These are phyloP conservation scores for Catocala nupta DNA, from an alignment of 2,888 invertebrate genomes.

Conservation along the genomic window DNA sequence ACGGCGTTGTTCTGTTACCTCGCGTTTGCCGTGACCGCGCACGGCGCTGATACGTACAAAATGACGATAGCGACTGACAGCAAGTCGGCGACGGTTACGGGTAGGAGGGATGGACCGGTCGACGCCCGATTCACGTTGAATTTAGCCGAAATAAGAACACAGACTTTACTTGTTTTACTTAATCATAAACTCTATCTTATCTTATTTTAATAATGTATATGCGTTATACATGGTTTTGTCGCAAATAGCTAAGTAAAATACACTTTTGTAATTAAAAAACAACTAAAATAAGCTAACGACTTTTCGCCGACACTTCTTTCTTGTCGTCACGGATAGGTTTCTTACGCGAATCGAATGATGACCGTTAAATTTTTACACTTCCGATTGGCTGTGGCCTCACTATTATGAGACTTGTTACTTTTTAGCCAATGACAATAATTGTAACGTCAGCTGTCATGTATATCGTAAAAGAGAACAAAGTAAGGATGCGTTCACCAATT, in stretches of 20 bases:
- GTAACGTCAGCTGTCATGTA: conserved; percentile 35
- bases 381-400: conserved; percentile 26
- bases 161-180: conserved; percentile 53
- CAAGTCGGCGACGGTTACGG: conserved; percentile 72
- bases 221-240: conserved; percentile 43
- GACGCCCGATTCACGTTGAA: conserved; percentile 83
- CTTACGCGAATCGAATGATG: conserved; percentile 35
- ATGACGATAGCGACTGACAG: conserved; percentile 76
- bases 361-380: conserved; percentile 34
- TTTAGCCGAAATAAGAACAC: conserved; percentile 68
- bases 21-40: conserved; percentile 65
- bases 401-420: rapidly evolving
- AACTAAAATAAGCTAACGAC: conserved; percentile 60
- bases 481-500: conserved; percentile 39
- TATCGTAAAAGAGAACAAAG: conserved; percentile 34
- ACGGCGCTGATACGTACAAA: conserved; percentile 78
- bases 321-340: conserved; percentile 51
- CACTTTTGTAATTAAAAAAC: conserved; percentile 58
- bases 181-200: conserved; percentile 34
- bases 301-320: conserved; percentile 60
- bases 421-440: conserved; percentile 22
- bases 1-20: conserved; percentile 59
- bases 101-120: conserved; percentile 86
- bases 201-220: conserved; percentile 46
- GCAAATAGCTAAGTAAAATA: conserved; percentile 43